These are phyloP conservation scores for Eupristina koningsbergeri DNA, from an alignment of 1,140 invertebrate species.

Conservation along the genomic window DNA sequence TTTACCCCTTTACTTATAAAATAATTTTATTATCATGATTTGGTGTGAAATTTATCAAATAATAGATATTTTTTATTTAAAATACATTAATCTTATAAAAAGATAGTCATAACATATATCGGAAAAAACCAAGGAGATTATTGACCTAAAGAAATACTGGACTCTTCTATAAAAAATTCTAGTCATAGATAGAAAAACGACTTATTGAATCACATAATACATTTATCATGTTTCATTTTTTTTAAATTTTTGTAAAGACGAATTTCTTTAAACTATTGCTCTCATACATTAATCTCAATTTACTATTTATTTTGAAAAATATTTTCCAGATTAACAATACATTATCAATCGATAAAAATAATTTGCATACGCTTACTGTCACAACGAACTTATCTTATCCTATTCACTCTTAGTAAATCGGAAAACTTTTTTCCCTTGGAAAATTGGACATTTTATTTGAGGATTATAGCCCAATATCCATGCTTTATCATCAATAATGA, in stretches of 20 bases:
- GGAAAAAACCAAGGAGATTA: too few species aligned
- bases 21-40: too few species aligned
- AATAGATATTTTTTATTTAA: too few species aligned
- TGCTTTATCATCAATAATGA: constrained; percentile 13
- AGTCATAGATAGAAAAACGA: background rate
- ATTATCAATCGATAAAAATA: background rate
- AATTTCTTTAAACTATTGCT: background rate
- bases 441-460: constrained; percentile 3
- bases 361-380: background rate
- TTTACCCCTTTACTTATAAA: too few species aligned
- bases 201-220: background rate
- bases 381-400: background rate
- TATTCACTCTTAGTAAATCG: background rate
- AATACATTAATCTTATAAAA: too few species aligned
- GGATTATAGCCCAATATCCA: background rate
- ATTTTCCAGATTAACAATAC: background rate
- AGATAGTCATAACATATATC: too few species aligned
- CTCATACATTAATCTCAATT: background rate
- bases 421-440: background rate
- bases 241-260: background rate
- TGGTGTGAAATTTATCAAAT: too few species aligned
- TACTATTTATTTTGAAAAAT: background rate
- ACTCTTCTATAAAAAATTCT: background rate
- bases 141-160: background rate
- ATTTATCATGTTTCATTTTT: background rate